Conservation (phyloP, 2,113 vertebrate species). For the Dicaeum eximium region DNA sequence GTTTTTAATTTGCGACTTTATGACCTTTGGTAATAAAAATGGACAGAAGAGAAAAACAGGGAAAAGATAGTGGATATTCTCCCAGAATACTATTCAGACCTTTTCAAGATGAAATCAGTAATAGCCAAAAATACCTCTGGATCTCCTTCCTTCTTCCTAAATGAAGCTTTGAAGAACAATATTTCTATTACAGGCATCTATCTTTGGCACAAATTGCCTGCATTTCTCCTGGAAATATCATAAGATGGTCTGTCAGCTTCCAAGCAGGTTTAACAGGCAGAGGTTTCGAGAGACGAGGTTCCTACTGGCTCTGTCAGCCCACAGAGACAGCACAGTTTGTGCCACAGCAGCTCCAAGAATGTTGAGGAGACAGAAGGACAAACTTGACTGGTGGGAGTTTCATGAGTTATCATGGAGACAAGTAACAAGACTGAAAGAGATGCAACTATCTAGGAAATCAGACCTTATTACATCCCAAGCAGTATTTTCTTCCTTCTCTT, state of each 20-base stretch:
- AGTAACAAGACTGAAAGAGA: neutral
- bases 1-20: neutral
- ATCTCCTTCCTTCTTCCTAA: neutral
- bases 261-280: neutral
- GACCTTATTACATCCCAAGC: neutral
- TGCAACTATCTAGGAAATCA: neutral
- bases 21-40: neutral
- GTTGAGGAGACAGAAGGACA: neutral
- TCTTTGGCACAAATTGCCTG: neutral
- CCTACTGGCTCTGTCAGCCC: neutral
- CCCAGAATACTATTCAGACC: neutral
- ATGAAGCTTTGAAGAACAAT: neutral
- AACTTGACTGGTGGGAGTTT: neutral
- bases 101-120: neutral
- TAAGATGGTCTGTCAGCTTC: neutral
- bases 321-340: neutral
- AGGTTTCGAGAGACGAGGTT: neutral
- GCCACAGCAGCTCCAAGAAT: neutral
- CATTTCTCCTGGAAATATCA: neutral
- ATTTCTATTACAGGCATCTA: neutral
- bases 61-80: neutral
- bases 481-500: neutral
- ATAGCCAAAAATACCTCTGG: neutral
- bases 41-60: neutral
- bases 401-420: neutral